Conservation (phyloP, 2,888 invertebrate species). For the Micropterix aruncella region DNA sequence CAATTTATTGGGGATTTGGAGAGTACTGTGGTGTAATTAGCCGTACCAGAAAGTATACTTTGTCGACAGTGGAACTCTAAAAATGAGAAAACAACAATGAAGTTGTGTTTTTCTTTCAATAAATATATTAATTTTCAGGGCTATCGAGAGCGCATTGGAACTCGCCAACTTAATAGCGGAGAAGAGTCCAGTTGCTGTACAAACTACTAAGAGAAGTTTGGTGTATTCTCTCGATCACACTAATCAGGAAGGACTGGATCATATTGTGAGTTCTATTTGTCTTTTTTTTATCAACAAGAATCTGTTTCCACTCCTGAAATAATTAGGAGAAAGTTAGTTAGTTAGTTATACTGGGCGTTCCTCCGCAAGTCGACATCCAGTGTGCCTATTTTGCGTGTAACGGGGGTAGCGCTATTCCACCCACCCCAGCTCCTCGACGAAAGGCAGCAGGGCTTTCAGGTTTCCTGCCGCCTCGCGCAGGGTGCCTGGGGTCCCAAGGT, state of each 20-base stretch:
- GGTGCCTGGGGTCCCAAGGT: too few relatives aligned
- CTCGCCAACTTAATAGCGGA: conserved; percentile 67
- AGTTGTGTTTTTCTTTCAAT: neutral
- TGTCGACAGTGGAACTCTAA: conserved; percentile 41
- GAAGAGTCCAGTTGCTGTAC: conserved; percentile 92
- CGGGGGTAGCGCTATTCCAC: too few relatives aligned
- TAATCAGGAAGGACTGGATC: conserved; percentile 77
- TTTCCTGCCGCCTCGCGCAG: too few relatives aligned
- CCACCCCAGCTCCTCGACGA: too few relatives aligned
- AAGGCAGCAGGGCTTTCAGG: too few relatives aligned
- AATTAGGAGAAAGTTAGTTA: neutral
- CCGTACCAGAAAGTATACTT: too few relatives aligned
- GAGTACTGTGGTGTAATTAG: too few relatives aligned
- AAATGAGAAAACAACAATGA: conserved; percentile 21
- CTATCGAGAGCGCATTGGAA: conserved; percentile 57
- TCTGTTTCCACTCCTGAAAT: neutral
- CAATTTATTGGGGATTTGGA: too few relatives aligned
- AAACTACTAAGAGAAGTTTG: conserved; percentile 73
- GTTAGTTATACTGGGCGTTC: too few relatives aligned
- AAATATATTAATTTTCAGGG: conserved; percentile 26
- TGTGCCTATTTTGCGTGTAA: too few relatives aligned
- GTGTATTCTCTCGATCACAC: conserved; percentile 81
- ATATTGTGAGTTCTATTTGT: conserved; percentile 54
- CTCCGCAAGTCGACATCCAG: too few relatives aligned
- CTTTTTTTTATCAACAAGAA: neutral